Percentiles rank a stretch among this genome's conserved stretches.
phyloP scores from a whole-genome alignment of 2,797 vertebrate species.

The Nothura maculosa region DNA sequence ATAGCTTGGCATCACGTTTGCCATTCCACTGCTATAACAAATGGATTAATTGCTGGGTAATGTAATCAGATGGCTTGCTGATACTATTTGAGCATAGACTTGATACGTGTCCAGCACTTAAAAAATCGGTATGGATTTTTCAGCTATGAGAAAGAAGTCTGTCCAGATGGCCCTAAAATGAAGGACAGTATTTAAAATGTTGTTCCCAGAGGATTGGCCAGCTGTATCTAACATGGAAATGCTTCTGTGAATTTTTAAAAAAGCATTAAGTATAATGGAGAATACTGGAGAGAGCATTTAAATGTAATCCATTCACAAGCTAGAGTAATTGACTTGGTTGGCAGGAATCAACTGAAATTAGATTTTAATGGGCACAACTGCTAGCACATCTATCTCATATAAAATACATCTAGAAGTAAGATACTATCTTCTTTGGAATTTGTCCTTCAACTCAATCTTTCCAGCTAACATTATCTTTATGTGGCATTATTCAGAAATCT shows the following conservation, averaged over 20 bases:
- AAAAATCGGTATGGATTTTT: conserved; percentile 31
- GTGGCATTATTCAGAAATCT: background rate
- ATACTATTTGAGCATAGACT: conserved; percentile 42
- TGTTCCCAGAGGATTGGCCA: conserved; percentile 36
- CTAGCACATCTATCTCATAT: conserved; percentile 1
- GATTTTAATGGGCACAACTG: background rate
- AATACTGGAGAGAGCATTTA: conserved; percentile 39
- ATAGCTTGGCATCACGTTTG: background rate
- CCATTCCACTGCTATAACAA: conserved; percentile 21
- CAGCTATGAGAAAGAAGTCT: background rate
- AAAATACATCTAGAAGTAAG: conserved; percentile 10
- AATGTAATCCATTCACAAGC: conserved; percentile 45
- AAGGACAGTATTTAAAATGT: conserved; percentile 34
- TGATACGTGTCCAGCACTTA: conserved; percentile 37
- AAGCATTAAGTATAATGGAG: conserved; percentile 26
- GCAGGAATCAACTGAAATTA: conserved; percentile 37
- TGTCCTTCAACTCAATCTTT: background rate
- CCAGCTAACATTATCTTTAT: background rate
- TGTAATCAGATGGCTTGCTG: conserved; percentile 43
- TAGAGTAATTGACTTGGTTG: conserved; percentile 38
- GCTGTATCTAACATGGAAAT: conserved; percentile 50
- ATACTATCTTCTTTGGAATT: background rate
- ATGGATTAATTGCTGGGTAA: conserved; percentile 44
- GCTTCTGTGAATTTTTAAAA: conserved; percentile 23
- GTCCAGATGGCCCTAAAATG: conserved; percentile 63